Conservation (phyloP, 2,797 vertebrate species). For the Neosilurus mollespiculum region DNA sequence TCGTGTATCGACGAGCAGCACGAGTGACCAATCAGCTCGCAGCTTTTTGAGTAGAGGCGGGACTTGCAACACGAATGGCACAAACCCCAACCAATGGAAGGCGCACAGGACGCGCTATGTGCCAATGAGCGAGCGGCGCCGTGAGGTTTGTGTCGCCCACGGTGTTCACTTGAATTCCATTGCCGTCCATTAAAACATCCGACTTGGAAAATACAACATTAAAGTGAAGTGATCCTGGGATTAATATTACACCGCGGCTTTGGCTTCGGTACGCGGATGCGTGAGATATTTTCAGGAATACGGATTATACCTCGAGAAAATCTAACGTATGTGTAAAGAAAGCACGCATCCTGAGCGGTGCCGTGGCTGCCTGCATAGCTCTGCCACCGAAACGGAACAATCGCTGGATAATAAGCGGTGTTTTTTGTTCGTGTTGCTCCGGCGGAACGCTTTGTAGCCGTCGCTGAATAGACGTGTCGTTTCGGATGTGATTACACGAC, state of each 20-base stretch:
- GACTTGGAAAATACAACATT: slow-evolving; percentile 57
- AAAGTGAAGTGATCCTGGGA: slow-evolving; percentile 52
- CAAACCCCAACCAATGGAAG: slow-evolving; percentile 7
- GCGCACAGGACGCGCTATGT: too few relatives aligned
- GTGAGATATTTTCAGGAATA: slow-evolving; percentile 45
- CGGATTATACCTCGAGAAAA: slow-evolving; percentile 43
- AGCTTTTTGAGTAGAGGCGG: slow-evolving; percentile 10
- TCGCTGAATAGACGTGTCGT: neutral
- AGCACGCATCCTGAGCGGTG: slow-evolving; percentile 48
- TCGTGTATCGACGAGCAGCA: slow-evolving; percentile 27
- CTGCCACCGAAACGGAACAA: slow-evolving; percentile 62
- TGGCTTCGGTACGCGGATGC: neutral
- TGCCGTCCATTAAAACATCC: slow-evolving; percentile 75
- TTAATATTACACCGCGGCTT: neutral
- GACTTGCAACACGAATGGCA: slow-evolving; percentile 26
- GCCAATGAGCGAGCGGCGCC: slow-evolving; percentile 49
- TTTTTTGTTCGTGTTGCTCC: slow-evolving; percentile 29
- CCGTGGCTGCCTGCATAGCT: slow-evolving; percentile 61
- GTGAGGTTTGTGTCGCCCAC: slow-evolving; percentile 62
- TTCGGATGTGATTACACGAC: slow-evolving; percentile 70
- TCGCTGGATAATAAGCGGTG: slow-evolving; percentile 63
- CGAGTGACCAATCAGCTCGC: slow-evolving; percentile 12
- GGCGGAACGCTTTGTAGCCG: slow-evolving; percentile 45
- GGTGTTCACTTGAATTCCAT: slow-evolving; percentile 75
- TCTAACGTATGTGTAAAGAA: slow-evolving; percentile 60